Conservation (phyloP, 2,797 vertebrate genomes). For the Semotilus atromaculatus region DNA sequence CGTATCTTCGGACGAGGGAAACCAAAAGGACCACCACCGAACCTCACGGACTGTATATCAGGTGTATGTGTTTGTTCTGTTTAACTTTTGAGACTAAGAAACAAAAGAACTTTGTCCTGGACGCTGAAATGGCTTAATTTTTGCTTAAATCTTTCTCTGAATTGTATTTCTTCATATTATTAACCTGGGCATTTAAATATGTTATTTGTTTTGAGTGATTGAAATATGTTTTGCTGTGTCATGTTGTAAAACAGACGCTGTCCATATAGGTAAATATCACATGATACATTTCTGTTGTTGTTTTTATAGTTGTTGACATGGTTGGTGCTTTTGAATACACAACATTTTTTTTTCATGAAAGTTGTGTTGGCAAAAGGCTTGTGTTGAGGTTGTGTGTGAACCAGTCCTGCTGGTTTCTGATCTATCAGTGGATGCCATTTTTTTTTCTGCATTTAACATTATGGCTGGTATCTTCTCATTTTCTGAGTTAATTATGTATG, state of each 20-base stretch:
- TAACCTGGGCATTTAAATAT: background rate
- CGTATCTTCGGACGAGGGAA: conserved; percentile 92
- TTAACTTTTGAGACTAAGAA: conserved; percentile 63
- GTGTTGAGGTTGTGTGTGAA: background rate
- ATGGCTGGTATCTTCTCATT: background rate
- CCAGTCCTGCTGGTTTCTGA: conserved; percentile 34
- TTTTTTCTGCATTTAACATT: background rate
- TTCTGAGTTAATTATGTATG: too few relatives aligned
- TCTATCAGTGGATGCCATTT: background rate
- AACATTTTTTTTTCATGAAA: background rate
- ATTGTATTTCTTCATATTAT: background rate
- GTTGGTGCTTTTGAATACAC: background rate
- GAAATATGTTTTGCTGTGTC: conserved; percentile 10
- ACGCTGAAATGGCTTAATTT: background rate
- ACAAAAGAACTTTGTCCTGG: conserved; percentile 63
- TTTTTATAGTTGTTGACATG: background rate
- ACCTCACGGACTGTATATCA: conserved; percentile 94
- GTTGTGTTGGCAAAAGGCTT: background rate
- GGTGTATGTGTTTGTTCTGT: conserved; percentile 77
- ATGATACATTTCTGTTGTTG: background rate
- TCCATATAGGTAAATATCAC: background rate
- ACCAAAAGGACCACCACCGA: conserved; percentile 89
- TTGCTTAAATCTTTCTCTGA: background rate
- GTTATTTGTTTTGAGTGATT: background rate
- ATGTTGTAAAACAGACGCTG: background rate